Base-by-base conservation (phyloP, 2,888 invertebrate species). In the Cephus nigrinus region DNA sequence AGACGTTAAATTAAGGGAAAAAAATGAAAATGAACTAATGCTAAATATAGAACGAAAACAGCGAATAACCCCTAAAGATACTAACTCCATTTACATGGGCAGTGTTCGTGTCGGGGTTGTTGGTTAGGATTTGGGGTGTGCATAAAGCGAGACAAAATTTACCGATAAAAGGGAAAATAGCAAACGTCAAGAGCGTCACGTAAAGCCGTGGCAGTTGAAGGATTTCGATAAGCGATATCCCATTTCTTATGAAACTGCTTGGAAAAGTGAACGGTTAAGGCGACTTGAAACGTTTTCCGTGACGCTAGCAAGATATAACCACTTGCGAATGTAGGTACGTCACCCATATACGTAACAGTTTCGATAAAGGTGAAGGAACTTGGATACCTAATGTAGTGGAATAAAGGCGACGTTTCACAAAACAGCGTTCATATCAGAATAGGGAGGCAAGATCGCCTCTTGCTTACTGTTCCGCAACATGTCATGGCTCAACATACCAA, bases 321-420 rank as follows among this genome's bases (percentile, higher is more conserved):
- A 40, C 40, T 74, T 40, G 40, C 55, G 74, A 74, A 32, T 40
- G 74, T 74, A 33, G 15, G 55, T 74, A 30, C n/a, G 30, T 74
- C 30, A 55, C 68, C 31, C 3, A 32, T 12, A 36, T 75, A 68
- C 75, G 15, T 33, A 75, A 32, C 68, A 34, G 75, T 75, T 15
- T 15, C 23, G 55, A 55, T 55, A 55, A 55, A 68, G 69, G 75
- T 78, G 72, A 78, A 77, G 75, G 73, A 73, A 77, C 76, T 78
- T 78, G 78, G 40, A 75, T 55, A 80, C 36, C 71, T 78, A 82
- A 80, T 81, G 80, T 80, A 79, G 72, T 79, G 79, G 82, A 83
- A 82, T 79, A 79, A 80, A 80, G 80, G 78, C 77, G 77, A 79
- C 71, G 79, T 76, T 76, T 78, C 78, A 76, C 79, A 80, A 78